These are phyloP conservation scores for Glaucidium brasilianum DNA, from an alignment of 2,113 vertebrate genomes.

Conservation along the genomic window DNA sequence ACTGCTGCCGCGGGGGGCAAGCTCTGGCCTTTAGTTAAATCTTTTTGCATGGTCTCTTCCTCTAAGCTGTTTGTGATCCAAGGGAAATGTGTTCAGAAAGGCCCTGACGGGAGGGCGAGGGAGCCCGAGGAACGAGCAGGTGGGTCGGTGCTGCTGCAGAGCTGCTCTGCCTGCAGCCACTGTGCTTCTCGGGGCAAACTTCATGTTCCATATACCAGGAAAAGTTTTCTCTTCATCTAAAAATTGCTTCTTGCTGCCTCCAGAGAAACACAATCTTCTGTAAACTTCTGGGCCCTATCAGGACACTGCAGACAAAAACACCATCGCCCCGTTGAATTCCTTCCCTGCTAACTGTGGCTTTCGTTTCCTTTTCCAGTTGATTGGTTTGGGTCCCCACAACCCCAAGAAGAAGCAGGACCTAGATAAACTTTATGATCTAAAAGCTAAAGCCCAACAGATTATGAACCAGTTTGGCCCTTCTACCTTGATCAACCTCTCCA, in stretches of 20 bases:
- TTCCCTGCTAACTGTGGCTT: background rate
- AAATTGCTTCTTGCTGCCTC: background rate
- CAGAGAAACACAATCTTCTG: background rate
- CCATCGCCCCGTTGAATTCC: rapidly evolving
- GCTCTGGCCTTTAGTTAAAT: background rate
- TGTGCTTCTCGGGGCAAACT: background rate
- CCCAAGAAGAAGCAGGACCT: constrained; percentile 77
- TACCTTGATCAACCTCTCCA: constrained; percentile 83
- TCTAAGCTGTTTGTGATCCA: background rate
- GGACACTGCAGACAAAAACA: background rate
- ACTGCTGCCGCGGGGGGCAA: rapidly evolving
- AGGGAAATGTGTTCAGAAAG: no score
- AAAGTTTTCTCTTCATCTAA: background rate
- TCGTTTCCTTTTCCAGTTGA: constrained; percentile 66
- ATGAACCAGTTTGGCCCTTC: constrained; percentile 87
- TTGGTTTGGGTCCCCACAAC: constrained; percentile 75
- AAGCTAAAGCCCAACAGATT: constrained; percentile 81
- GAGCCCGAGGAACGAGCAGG: background rate
- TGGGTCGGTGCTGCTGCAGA: rapidly evolving
- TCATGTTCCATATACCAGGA: rapidly evolving
- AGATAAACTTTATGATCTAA: constrained; percentile 76
- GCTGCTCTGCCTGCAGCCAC: rapidly evolving
- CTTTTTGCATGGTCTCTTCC: background rate
- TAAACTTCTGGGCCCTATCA: background rate
- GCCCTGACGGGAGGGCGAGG: rapidly evolving